A percentile compares a stretch with the other conserved stretches of the same genome.
Conservation (phyloP, 2,888 invertebrate species). For the Entomobrya multifasciata region DNA sequence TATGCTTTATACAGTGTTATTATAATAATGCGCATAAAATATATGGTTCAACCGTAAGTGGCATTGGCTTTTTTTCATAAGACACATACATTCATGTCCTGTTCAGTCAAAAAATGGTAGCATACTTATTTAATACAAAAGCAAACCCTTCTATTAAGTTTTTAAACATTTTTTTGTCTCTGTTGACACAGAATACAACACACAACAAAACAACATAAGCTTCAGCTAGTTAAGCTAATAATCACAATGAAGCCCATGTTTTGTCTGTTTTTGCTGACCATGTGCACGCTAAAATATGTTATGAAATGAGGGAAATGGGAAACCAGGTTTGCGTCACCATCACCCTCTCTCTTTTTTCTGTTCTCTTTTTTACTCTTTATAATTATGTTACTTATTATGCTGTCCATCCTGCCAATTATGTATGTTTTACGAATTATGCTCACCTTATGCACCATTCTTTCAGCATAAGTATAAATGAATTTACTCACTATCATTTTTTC, state of each 20-base stretch:
- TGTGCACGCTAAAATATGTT: conserved; percentile 38
- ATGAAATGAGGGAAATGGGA: conserved; percentile 11
- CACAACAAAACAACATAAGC: conserved; percentile 18
- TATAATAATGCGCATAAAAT: background rate
- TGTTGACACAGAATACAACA: background rate
- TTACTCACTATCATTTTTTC: conserved; percentile 14
- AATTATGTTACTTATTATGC: no score
- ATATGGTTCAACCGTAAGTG: background rate
- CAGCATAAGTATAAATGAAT: background rate
- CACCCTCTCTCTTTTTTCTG: conserved; percentile 29
- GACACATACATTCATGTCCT: background rate
- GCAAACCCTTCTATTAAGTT: conserved; percentile 48
- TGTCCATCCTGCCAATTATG: conserved; percentile 19
- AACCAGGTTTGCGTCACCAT: background rate
- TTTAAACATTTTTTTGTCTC: no score
- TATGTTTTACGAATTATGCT: conserved; percentile 26
- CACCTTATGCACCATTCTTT: conserved; percentile 14
- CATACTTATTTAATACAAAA: background rate
- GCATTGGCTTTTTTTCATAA: background rate
- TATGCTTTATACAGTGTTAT: background rate
- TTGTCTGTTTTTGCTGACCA: conserved; percentile 21
- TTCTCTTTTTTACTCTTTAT: no score
- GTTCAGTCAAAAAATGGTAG: no score
- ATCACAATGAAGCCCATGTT: conserved; percentile 35
- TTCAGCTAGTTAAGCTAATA: conserved; percentile 41